Conservation (phyloP, 1,140 invertebrate genomes). For the Galendromus occidentalis region DNA sequence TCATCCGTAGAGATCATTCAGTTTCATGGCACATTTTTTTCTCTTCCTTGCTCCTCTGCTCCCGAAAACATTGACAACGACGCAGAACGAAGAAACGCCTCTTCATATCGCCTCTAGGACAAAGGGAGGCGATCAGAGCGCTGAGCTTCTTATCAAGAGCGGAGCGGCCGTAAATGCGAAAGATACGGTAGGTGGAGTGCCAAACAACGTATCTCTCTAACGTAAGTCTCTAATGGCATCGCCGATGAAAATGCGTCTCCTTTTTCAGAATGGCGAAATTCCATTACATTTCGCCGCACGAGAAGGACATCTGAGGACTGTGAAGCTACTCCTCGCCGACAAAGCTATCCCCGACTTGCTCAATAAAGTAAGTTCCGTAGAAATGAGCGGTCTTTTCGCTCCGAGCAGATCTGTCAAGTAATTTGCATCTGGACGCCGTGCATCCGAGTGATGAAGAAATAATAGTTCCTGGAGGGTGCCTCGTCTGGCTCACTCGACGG, state of each 20-base stretch:
- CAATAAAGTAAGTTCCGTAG: slow-evolving; percentile 46
- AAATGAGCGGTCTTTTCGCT: too few species aligned
- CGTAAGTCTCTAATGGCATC: neutral
- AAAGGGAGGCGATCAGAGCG: slow-evolving; percentile 80
- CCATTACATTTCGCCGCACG: slow-evolving; percentile 69
- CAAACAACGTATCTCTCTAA: neutral
- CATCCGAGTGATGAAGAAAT: too few species aligned
- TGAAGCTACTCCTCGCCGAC: slow-evolving; percentile 66
- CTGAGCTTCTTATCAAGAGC: slow-evolving; percentile 87
- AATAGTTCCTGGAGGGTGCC: too few species aligned
- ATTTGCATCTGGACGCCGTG: too few species aligned
- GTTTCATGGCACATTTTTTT: neutral
- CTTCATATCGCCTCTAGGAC: slow-evolving; percentile 85
- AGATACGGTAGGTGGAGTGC: slow-evolving; percentile 24
- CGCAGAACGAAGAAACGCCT: slow-evolving; percentile 57
- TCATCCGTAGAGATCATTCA: too few species aligned
- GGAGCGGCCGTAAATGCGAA: slow-evolving; percentile 75
- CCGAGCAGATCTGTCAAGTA: too few species aligned
- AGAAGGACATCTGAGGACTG: slow-evolving; percentile 62
- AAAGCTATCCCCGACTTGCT: slow-evolving; percentile 69
- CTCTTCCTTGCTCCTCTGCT: neutral
- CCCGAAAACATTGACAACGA: neutral
- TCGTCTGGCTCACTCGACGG: too few species aligned
- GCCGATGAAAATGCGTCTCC: slow-evolving; percentile 19
- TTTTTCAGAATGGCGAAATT: slow-evolving; percentile 78